Percentiles rank a stretch among this genome's conserved stretches.
phyloP scores from a whole-genome alignment of 1,140 invertebrate species.

The Euglossa dilemma region DNA sequence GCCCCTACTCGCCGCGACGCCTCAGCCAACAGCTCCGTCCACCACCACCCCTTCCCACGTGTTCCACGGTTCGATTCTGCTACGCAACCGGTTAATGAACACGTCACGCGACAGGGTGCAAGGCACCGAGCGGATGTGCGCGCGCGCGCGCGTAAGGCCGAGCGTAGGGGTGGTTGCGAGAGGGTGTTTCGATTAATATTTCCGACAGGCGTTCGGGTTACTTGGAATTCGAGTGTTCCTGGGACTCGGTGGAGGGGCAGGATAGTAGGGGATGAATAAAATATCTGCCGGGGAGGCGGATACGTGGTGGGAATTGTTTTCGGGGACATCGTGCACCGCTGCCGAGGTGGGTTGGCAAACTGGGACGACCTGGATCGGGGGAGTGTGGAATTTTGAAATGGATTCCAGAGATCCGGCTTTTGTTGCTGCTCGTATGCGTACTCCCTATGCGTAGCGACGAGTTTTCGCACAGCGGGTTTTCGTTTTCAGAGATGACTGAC shows the following conservation, averaged over 20 bases:
- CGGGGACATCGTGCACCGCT: not conserved
- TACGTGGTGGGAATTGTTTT: slow-evolving; percentile 40
- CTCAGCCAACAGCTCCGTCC: not conserved
- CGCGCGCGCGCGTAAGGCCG: not conserved
- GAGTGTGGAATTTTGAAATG: not conserved
- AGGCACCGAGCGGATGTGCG: slow-evolving; percentile 30
- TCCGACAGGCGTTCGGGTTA: too few species aligned
- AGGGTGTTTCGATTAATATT: too few species aligned
- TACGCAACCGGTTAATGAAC: slow-evolving; percentile 67
- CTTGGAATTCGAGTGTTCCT: not conserved
- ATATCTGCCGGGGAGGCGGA: not conserved
- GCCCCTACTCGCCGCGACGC: not conserved
- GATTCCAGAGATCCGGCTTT: too few species aligned
- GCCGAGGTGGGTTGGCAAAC: not conserved
- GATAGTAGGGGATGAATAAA: slow-evolving; percentile 36
- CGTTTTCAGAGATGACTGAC: too few species aligned
- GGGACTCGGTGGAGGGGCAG: not conserved
- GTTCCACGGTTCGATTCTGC: slow-evolving; percentile 49
- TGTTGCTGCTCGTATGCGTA: too few species aligned
- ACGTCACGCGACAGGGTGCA: slow-evolving; percentile 57
- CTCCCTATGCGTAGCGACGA: too few species aligned
- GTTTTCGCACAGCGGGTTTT: too few species aligned
- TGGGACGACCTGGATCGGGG: not conserved
- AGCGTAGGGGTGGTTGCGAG: too few species aligned
- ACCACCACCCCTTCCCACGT: slow-evolving; percentile 28